Base-by-base conservation (phyloP, 2,888 invertebrate species). In the Teinopalpus imperialis region DNA sequence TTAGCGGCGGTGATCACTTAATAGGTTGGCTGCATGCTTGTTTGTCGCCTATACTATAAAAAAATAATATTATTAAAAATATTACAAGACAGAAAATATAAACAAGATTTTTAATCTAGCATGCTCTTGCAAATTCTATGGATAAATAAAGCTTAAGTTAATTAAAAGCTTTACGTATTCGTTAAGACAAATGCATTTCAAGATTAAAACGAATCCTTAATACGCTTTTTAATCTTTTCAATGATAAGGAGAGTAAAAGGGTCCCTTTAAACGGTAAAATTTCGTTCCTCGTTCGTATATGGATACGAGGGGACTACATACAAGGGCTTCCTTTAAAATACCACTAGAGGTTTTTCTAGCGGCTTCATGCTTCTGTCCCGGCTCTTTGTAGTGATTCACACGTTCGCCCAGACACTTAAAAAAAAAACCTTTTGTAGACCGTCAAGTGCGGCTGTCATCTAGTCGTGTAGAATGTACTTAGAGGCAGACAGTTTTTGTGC, bases 351-450 rank as follows among this genome's bases (percentile, higher is more conserved):
- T 7, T 27, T 21, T 34, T 39, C 21, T 23, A 32, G 26, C 23
- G 29, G 14, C 21, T 39, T 26, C 49, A 51, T 55, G 52, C 47
- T 45, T 57, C 53, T 35, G 43, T 48, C 54, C 56, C 58, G 51
- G 39, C 55, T 57, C 72, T 77, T 77, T 78, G 79, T 79, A 66
- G 69, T 61, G 72, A 73, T 77, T 76, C 80, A 73, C 75, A 69
- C 73, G 66, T 69, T 49, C 64, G 63, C 76, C 14, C 73, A 83
- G 83, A 82, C 82, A 75, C 74, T 76, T 80, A 71, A 70, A 82
- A 82, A 72, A 70, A 82, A 82, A 81, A 69, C 59, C 80, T 79
- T 85, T 85, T 78, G 77, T 75, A 57, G 48, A 51, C 34, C 66
- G 65, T 74, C 67, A 81, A 83, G 83, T 79, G 73, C 57, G 65